Evolutionary conservation across 2,888 invertebrate genomes (phyloP), one percentile per base, ranked within the genome.

Genomic region (Spatulosminthurus flaviceps): DNA sequence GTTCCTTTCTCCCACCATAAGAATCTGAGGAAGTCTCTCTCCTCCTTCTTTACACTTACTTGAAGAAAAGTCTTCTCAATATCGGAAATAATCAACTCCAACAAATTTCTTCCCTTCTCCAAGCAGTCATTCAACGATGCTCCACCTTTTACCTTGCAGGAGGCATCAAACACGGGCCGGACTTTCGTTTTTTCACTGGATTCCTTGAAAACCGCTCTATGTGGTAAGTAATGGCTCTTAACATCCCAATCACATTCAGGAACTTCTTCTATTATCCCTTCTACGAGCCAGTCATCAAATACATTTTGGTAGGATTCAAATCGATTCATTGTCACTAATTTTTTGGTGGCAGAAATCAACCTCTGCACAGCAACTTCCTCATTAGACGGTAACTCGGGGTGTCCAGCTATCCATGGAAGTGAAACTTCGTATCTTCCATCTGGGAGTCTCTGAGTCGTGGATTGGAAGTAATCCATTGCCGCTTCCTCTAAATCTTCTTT

Each of bases 11-110:
- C 70, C 72, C 80, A 82, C 86, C 86, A 86, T 7, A 87, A 79
- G 80, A 87, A 87, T 70, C 83, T 43, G 0, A 86, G 74, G 78
- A 80, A 86, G 71, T 86, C 81, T 71, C 87, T 74, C 70, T 87
- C 86, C 7, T 80, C 60, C 78, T 80, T 42, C 9, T 79, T 26
- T 0, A 86, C 28, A 60, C 79, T 80, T n/a, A 87, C 86, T 82
- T 86, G 86, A 21, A 86, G 79, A 80, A 87, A 87, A 0, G 86
- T 87, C 72, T 86, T 86, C 21, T 81, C 43, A 2, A 87, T 86
- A 79, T 86, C 86, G 9, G 86, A 75, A 1, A 76, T 42, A 11
- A 83, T 80, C 21, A 80, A n/a, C 34, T 82, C 80, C 1, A 84
- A 72, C 1, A 80, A 73, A 61, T 84, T 84, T 1, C 75, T 77